Percentiles rank a stretch among this genome's conserved stretches.
phyloP scores from a whole-genome alignment of 2,888 invertebrate species.

The Amphiduros pacificus region DNA sequence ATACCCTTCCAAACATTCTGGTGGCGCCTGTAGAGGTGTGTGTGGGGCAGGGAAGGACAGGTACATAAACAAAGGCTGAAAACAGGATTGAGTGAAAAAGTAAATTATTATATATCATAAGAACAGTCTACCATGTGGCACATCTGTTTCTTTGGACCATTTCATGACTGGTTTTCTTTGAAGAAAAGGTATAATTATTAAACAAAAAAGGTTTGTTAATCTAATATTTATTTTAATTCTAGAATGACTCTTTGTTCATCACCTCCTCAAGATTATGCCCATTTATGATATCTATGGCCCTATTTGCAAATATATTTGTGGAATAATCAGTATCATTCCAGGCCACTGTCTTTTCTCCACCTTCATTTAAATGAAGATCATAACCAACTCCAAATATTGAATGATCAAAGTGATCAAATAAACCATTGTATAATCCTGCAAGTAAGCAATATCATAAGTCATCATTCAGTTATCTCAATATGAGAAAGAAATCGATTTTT shows the following conservation, averaged over 20 bases:
- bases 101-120: too few relatives aligned
- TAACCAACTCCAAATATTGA: not conserved
- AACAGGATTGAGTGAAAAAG: too few relatives aligned
- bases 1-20: slow-evolving; percentile 27
- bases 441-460: not conserved
- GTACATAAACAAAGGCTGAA: slow-evolving; percentile 31
- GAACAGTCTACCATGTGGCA: too few relatives aligned
- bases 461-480: too few relatives aligned
- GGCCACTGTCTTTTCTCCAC: not conserved
- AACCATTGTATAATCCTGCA: not conserved
- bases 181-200: not conserved
- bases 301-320: not conserved
- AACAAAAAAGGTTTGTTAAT: not conserved
- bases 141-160: too few relatives aligned
- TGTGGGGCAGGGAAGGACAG: slow-evolving; percentile 51
- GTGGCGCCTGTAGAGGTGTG: slow-evolving; percentile 36
- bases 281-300: not conserved
- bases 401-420: not conserved
- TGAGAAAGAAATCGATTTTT: too few relatives aligned
- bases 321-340: not conserved
- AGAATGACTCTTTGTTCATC: not conserved
- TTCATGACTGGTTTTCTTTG: not conserved
- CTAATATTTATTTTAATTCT: not conserved
- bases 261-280: not conserved
- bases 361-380: not conserved